phyloP scores from a whole-genome alignment of 2,113 vertebrate genomes.

The Chlorodrepanis virens region DNA sequence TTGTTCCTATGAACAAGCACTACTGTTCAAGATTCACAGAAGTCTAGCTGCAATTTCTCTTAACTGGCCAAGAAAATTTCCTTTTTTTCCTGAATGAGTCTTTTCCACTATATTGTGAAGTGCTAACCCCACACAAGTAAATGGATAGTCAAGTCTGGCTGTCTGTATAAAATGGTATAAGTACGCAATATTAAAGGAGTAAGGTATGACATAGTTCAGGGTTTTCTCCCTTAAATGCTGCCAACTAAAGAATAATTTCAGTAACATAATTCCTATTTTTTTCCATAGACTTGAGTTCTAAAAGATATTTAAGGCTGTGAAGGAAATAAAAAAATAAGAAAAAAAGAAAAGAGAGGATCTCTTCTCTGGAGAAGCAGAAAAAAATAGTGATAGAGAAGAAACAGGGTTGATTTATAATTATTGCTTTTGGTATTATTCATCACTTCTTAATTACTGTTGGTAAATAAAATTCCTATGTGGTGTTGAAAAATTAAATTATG shows the following conservation, averaged over 20 bases:
- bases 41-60: background rate
- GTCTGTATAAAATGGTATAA: background rate
- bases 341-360: rapidly evolving
- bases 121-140: background rate
- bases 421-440: background rate
- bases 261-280: background rate
- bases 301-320: background rate
- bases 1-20: background rate
- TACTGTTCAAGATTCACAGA: background rate
- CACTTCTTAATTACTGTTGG: background rate
- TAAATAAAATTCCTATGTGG: background rate
- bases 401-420: background rate
- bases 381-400: background rate
- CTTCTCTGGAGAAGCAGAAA: background rate
- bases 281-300: background rate
- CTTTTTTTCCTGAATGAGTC: background rate
- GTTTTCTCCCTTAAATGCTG: background rate
- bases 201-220: background rate
- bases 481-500: background rate
- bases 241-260: background rate
- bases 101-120: background rate
- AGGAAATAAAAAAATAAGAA: background rate
- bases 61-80: background rate
- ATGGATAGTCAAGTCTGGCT: background rate
- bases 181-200: background rate